Conservation (phyloP, 2,113 vertebrate genomes). For the Halichoerus grypus region DNA sequence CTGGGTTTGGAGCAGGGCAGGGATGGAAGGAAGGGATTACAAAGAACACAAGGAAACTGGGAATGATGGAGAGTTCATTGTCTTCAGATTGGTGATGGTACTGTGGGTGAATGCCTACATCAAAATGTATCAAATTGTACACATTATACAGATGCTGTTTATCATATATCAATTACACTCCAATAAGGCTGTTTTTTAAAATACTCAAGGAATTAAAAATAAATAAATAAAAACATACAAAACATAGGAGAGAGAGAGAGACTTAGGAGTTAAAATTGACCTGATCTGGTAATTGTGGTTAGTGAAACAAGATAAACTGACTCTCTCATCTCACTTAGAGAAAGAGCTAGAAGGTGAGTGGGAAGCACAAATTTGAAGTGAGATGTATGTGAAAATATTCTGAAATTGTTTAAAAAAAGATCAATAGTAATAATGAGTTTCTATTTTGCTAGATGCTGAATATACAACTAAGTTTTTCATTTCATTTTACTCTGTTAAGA, state of each 20-base stretch:
- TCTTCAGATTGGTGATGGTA: neutral
- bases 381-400: neutral
- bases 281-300: neutral
- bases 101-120: neutral
- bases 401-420: neutral
- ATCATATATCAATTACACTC: neutral
- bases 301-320: neutral
- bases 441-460: neutral
- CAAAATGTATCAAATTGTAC: neutral
- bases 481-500: neutral
- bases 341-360: neutral
- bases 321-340: neutral
- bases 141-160: neutral
- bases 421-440: neutral
- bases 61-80: neutral
- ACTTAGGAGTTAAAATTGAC: neutral
- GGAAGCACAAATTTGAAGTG: neutral
- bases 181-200: neutral
- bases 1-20: fast-evolving
- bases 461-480: neutral
- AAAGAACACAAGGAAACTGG: neutral
- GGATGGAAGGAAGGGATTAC: neutral
- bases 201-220: neutral
- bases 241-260: neutral
- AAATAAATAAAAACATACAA: neutral